Evolutionary conservation across 2,113 vertebrate species (phyloP), one percentile per base, ranked within the genome.

Genomic region (Phalacrocorax brasilianus): DNA sequence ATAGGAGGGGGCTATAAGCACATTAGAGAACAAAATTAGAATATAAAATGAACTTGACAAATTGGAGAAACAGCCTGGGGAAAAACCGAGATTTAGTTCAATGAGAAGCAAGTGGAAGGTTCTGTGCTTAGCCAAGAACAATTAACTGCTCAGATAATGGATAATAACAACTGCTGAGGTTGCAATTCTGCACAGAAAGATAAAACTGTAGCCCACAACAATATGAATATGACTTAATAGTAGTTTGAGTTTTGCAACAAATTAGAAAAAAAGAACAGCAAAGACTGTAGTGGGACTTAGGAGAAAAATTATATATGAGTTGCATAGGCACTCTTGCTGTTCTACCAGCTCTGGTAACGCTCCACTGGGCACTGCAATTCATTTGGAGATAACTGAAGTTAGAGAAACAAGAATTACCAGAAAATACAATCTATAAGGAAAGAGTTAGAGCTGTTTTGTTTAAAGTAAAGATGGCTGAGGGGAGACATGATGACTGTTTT

Each of bases 31-130:
- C 58, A 93, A 75, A 97, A 94, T 91, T 85, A 85, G 81, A 96
- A 93, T 85, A 85, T 59, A 93, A 96, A 94, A 96, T 89, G 70
- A 95, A 85, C 58, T 91, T 85, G 24, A 96, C 81, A 95, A 96
- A 96, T 96, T 76, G 77, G 66, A 95, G 91, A 89, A 88, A 85
- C 53, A 93, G 87, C 85, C 91, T 79, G 22, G 47, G 74, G 72
- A 23, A 62, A 89, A 94, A 91, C 40, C 12, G 40, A 81, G 61
- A 91, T 92, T 82, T 67, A 94, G 58, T 56, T 82, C 89, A 89
- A 82, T 73, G 45, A 94, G 74, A 96, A 93, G 11, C 88, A 88
- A 97, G 74, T 85, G 45, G 89, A 96, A 95, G 94, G 93, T 56
- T 44, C 84, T 85, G 27, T 65, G 62, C 59, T 82, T 52, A 92